Conservation (phyloP, 2,888 invertebrate genomes). For the Terebella lapidaria region DNA sequence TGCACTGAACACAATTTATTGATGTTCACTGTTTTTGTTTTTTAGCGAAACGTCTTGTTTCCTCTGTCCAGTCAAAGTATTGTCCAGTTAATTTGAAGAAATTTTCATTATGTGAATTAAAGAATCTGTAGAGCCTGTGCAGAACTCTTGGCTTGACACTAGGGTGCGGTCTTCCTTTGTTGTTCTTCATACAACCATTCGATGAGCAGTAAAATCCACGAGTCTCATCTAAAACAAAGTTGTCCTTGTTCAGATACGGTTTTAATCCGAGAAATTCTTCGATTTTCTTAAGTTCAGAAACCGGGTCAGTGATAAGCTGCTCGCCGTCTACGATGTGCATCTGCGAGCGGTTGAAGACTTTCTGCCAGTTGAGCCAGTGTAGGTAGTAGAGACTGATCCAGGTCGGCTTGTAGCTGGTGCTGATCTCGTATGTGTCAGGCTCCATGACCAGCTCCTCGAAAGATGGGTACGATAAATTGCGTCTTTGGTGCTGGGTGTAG, state of each 20-base stretch:
- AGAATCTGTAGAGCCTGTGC: slow-evolving; percentile 36
- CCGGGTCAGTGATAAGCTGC: slow-evolving; percentile 41
- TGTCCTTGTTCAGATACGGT: slow-evolving; percentile 58
- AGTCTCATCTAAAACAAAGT: slow-evolving; percentile 94
- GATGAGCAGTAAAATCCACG: slow-evolving; percentile 86
- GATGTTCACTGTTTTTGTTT: too few relatives aligned
- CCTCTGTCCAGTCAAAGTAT: slow-evolving; percentile 74
- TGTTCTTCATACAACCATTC: slow-evolving; percentile 72
- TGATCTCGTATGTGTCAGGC: background rate
- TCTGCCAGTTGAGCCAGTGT: slow-evolving; percentile 85
- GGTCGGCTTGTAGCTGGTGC: slow-evolving; percentile 34
- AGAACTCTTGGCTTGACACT: slow-evolving; percentile 69
- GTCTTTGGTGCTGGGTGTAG: slow-evolving; percentile 57
- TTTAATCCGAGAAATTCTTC: slow-evolving; percentile 45
- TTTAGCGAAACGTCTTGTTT: too few relatives aligned
- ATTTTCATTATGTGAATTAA: slow-evolving; percentile 38
- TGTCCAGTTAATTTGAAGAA: slow-evolving; percentile 79
- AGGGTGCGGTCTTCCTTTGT: slow-evolving; percentile 80
- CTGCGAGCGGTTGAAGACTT: slow-evolving; percentile 85
- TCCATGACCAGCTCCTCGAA: slow-evolving; percentile 1
- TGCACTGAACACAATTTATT: too few relatives aligned
- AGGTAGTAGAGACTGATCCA: slow-evolving; percentile 54
- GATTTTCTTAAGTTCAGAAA: slow-evolving; percentile 39
- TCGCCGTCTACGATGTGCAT: slow-evolving; percentile 80
- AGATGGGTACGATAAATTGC: background rate